A percentile compares a stretch with the other conserved stretches of the same genome.
Evolutionary conservation across 2,113 vertebrate species (phyloP).

Genomic region (Antigone vipio): DNA sequence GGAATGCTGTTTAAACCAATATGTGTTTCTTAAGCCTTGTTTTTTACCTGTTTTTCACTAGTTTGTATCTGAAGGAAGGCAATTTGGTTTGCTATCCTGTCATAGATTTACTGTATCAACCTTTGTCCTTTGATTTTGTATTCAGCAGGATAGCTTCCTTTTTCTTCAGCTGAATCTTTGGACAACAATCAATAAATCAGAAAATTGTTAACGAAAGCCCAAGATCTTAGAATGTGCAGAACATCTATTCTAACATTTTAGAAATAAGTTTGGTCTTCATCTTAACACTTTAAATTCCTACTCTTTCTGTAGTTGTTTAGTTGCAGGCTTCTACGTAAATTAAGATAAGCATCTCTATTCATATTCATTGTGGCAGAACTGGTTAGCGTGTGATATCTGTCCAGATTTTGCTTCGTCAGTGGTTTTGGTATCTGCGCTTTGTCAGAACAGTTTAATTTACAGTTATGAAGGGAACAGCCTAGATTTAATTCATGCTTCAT

Average conservation of each 20-base stretch:
- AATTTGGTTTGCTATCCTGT: not conserved
- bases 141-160: not conserved
- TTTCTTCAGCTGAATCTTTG: not conserved
- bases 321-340: not conserved
- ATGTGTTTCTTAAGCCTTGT: not conserved
- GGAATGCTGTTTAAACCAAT: not conserved
- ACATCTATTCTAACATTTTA: not conserved
- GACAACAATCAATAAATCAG: not conserved
- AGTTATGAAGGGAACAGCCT: not conserved
- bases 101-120: not conserved
- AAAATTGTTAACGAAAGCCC: not conserved
- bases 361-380: not conserved
- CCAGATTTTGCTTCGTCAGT: conserved; percentile 23
- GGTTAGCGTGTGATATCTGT: not conserved
- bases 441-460: conserved; percentile 28
- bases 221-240: not conserved
- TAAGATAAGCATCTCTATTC: not conserved
- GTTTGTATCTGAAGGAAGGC: not conserved
- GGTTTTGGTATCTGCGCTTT: conserved; percentile 8
- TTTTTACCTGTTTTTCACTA: not conserved
- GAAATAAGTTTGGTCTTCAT: not conserved
- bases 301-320: not conserved
- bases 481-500: not conserved
- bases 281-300: not conserved
- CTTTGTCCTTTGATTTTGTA: not conserved